A percentile compares a stretch with the other conserved stretches of the same genome.
Evolutionary conservation across 1,140 invertebrate genomes (phyloP).

Genomic region (Mactra quadrangularis): DNA sequence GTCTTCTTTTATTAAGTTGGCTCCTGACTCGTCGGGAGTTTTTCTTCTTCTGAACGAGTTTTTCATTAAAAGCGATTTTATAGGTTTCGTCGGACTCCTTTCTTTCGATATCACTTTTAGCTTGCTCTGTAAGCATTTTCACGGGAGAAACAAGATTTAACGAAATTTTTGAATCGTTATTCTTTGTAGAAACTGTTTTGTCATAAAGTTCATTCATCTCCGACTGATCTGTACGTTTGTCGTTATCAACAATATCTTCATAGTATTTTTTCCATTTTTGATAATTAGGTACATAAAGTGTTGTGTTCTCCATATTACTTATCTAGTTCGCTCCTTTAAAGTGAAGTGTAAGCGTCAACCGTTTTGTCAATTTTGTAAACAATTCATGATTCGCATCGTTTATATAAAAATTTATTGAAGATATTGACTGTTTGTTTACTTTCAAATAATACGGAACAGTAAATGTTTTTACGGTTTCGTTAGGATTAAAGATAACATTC

Average conservation of each 20-base stretch:
- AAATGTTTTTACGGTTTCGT: background rate
- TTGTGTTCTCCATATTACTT: constrained; percentile 1
- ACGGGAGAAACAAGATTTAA: constrained; percentile 47
- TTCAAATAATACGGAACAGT: background rate
- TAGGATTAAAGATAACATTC: background rate
- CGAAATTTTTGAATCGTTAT: background rate
- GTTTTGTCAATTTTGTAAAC: background rate
- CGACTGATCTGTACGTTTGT: background rate
- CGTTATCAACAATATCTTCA: background rate
- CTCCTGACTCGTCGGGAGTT: background rate
- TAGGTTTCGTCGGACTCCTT: too few species aligned
- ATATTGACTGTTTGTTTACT: background rate
- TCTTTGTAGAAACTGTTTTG: constrained; percentile 1
- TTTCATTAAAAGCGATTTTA: too few species aligned
- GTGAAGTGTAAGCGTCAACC: background rate
- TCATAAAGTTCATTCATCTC: background rate
- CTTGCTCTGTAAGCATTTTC: constrained; percentile 44
- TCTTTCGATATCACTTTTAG: constrained; percentile 19
- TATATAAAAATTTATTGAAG: constrained; percentile 8
- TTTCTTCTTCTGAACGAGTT: too few species aligned
- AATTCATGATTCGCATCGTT: background rate
- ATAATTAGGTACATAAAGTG: constrained; percentile 20
- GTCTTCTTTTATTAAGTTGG: background rate
- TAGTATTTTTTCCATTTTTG: constrained; percentile 20
- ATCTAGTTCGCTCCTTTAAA: background rate